A percentile compares a stretch with the other conserved stretches of the same genome.
phyloP scores from a whole-genome alignment of 2,113 vertebrate species.

The Labeo catla region DNA sequence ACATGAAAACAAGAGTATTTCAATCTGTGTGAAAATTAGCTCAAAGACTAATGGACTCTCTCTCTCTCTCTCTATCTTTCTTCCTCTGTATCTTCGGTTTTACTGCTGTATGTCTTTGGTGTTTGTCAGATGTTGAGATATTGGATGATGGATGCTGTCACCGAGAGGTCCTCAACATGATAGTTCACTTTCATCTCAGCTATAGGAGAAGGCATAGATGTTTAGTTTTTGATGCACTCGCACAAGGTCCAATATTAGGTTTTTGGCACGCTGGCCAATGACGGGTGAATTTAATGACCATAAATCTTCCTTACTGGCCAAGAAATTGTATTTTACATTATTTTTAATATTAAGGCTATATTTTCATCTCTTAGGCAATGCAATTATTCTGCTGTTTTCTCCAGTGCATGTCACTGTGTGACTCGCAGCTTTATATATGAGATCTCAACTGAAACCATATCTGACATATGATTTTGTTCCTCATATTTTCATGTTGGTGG shows the following conservation, averaged over 20 bases:
- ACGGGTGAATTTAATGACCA: neutral
- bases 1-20: slow-evolving; percentile 34
- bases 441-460: slow-evolving; percentile 1
- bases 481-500: neutral
- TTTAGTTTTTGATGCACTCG: neutral
- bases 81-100: neutral
- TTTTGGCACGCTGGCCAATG: neutral
- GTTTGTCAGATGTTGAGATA: slow-evolving; percentile 2
- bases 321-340: neutral
- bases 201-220: neutral
- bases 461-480: neutral
- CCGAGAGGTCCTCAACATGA: neutral
- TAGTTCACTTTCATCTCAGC: neutral
- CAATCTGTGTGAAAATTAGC: slow-evolving; percentile 35
- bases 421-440: neutral
- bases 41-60: slow-evolving; percentile 16
- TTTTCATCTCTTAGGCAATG: slow-evolving; percentile 3
- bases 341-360: slow-evolving; percentile 22
- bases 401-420: neutral
- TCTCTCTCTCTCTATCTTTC: neutral
- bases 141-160: slow-evolving; percentile 18
- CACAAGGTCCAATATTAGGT: neutral
- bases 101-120: neutral
- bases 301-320: slow-evolving; percentile 16
- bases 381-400: neutral